Percentiles rank a stretch among this genome's conserved stretches.
Conservation (phyloP, 2,797 vertebrate species). For the Distichodus sexfasciatus region DNA sequence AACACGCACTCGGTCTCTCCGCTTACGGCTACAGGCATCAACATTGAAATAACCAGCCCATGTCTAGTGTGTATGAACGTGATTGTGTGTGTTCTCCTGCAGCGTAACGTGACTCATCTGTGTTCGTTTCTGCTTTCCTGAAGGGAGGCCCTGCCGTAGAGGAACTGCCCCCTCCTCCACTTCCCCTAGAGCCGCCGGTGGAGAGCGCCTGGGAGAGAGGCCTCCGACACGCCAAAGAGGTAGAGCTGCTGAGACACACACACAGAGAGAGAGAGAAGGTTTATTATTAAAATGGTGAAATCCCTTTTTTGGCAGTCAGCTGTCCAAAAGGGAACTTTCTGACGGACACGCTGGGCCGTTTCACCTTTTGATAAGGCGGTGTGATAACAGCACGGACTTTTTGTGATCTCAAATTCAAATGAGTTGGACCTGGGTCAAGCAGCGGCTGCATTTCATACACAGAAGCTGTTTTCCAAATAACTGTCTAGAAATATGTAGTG, state of each 20-base stretch:
- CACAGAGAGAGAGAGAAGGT: too few species aligned
- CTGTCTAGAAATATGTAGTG: background rate
- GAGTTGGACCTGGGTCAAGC: background rate
- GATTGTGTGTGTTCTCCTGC: constrained; percentile 23
- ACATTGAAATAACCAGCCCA: too few species aligned
- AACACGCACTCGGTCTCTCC: background rate
- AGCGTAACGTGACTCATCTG: too few species aligned
- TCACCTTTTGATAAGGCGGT: background rate
- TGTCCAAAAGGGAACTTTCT: constrained; percentile 9
- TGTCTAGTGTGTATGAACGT: background rate
- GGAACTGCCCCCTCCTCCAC: constrained; percentile 91
- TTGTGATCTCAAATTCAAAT: constrained; percentile 11
- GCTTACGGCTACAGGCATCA: too few species aligned
- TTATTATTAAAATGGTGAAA: background rate
- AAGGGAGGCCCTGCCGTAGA: constrained; percentile 82
- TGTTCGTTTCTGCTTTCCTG: background rate
- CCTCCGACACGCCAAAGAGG: constrained; percentile 96
- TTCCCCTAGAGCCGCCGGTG: constrained; percentile 88
- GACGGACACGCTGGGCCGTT: background rate
- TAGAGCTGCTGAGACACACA: too few species aligned
- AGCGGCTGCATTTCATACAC: background rate
- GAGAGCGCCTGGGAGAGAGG: constrained; percentile 98
- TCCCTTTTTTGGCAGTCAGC: background rate
- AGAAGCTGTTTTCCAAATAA: background rate
- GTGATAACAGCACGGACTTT: constrained; percentile 21